phyloP scores from a whole-genome alignment of 2,797 vertebrate species.

The Hapalemur alaotrensis region DNA sequence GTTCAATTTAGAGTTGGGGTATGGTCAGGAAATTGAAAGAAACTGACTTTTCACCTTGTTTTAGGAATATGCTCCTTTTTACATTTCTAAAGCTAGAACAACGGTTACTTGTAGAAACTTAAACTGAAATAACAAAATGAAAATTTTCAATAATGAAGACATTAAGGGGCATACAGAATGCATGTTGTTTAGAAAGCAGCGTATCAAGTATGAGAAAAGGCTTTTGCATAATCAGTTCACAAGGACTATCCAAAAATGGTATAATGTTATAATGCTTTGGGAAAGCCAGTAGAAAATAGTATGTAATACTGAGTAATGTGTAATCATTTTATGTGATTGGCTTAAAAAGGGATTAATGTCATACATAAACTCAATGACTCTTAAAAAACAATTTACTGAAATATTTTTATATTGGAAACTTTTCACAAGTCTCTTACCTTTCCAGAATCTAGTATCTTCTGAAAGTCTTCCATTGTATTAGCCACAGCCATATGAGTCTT shows the following conservation, averaged over 20 bases:
- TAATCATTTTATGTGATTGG: background rate
- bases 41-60: background rate
- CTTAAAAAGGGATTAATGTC: background rate
- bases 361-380: background rate
- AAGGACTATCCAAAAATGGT: background rate
- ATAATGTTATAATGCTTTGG: background rate
- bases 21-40: background rate
- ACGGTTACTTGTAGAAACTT: background rate
- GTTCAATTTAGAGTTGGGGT: background rate
- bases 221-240: background rate
- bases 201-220: background rate
- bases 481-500: constrained; percentile 93
- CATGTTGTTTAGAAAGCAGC: background rate
- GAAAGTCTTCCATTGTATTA: constrained; percentile 94
- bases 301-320: background rate
- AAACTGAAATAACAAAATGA: background rate
- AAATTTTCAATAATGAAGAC: background rate
- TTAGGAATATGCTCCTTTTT: background rate
- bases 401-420: background rate
- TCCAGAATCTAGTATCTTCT: constrained; percentile 93
- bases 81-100: background rate
- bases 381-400: background rate
- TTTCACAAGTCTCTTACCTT: constrained; percentile 86
- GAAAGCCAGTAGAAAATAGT: background rate
- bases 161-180: background rate